A percentile compares a stretch with the other conserved stretches of the same genome.
These are phyloP conservation scores for Listronotus bonariensis DNA, from an alignment of 1,140 invertebrate genomes.

Conservation along the genomic window DNA sequence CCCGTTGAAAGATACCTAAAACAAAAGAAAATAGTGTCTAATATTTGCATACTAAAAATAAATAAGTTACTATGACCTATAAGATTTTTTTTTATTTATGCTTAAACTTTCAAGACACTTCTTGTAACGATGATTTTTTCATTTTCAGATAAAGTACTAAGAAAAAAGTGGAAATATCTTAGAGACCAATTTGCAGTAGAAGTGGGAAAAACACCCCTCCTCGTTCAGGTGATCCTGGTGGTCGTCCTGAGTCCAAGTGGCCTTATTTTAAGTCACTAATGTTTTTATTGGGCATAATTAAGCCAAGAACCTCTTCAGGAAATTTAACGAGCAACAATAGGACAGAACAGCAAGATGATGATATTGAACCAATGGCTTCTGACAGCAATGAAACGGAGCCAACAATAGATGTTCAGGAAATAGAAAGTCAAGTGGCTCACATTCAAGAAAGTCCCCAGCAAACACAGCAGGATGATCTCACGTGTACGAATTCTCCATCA, in stretches of 20 bases:
- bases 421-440: not conserved
- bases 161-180: too few relatives aligned
- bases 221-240: too few relatives aligned
- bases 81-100: too few relatives aligned
- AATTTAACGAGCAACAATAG: not conserved
- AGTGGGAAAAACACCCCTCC: too few relatives aligned
- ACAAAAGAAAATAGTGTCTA: too few relatives aligned
- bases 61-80: too few relatives aligned
- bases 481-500: constrained; percentile 1
- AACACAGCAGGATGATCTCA: not conserved
- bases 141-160: too few relatives aligned
- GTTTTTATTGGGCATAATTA: not conserved
- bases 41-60: too few relatives aligned
- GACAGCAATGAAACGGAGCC: constrained; percentile 1
- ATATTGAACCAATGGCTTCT: constrained; percentile 1
- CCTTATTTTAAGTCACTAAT: constrained; percentile 4
- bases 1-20: too few relatives aligned
- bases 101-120: too few relatives aligned
- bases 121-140: too few relatives aligned
- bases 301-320: not conserved
- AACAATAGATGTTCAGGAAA: not conserved
- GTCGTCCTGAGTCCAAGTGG: constrained; percentile 2
- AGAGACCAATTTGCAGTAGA: too few relatives aligned
- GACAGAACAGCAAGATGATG: not conserved
- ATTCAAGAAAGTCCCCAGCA: not conserved